A percentile compares a stretch with the other conserved stretches of the same genome.
phyloP scores from a whole-genome alignment of 2,113 vertebrate genomes.

The Hyla sarda region DNA sequence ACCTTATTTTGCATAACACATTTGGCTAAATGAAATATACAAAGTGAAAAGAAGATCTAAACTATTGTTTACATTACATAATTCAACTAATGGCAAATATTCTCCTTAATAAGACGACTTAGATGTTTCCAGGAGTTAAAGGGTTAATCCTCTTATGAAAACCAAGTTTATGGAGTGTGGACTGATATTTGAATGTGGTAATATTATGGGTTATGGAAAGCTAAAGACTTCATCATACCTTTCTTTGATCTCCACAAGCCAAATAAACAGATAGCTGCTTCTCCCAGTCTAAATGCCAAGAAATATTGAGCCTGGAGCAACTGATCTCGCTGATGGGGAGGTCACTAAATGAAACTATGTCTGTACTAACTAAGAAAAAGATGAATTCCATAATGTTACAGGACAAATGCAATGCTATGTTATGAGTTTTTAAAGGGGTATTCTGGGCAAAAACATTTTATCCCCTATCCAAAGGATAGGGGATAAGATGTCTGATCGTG shows the following conservation, averaged over 20 bases:
- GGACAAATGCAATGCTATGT: neutral
- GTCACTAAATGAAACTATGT: too few species aligned
- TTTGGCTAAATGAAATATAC: neutral
- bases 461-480: too few species aligned
- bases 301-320: slow-evolving; percentile 9
- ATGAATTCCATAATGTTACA: neutral
- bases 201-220: slow-evolving; percentile 45
- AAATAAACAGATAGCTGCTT: slow-evolving; percentile 45
- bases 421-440: too few species aligned
- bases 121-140: neutral
- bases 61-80: neutral
- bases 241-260: slow-evolving; percentile 38
- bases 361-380: too few species aligned
- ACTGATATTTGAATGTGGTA: slow-evolving; percentile 41
- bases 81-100: neutral
- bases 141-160: slow-evolving; percentile 16
- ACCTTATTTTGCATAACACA: neutral
- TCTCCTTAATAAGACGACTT: neutral
- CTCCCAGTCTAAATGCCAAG: slow-evolving; percentile 44
- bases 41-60: neutral
- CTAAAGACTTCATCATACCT: slow-evolving; percentile 32
- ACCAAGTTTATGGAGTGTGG: slow-evolving; percentile 25
- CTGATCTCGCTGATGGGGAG: too few species aligned
- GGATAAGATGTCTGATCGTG: too few species aligned
- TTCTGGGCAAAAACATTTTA: too few species aligned